Evolutionary conservation across 2,113 vertebrate species (phyloP).

Genomic region (Chaetops frenatus): DNA sequence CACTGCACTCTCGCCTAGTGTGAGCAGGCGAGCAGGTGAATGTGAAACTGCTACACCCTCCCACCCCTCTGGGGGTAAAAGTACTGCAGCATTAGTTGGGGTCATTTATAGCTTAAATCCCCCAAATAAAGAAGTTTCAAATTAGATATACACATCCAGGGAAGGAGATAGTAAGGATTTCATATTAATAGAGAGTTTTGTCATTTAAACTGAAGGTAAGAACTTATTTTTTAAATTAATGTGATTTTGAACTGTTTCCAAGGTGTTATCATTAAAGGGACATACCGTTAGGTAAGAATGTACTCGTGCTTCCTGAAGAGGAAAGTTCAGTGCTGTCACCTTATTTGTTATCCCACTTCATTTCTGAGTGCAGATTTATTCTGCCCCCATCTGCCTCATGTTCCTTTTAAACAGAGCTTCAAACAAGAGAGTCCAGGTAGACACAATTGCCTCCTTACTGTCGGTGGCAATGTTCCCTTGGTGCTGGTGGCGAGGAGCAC

Average conservation of each 20-base stretch:
- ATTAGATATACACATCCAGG: neutral
- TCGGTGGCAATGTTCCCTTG: fast-evolving
- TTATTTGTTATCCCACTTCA: neutral
- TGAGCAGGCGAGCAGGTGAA: too few species aligned
- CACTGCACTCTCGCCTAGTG: too few species aligned
- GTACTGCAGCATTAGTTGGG: neutral
- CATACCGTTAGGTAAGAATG: neutral
- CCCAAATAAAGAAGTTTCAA: neutral
- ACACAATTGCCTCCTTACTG: neutral
- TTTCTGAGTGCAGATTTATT: neutral
- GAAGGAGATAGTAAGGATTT: neutral
- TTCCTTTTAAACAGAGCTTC: neutral
- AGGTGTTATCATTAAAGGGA: neutral
- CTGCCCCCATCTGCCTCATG: fast-evolving
- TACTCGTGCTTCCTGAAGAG: neutral
- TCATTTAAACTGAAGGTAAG: neutral
- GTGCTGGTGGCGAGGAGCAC: fast-evolving
- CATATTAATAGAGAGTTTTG: neutral
- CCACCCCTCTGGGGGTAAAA: neutral
- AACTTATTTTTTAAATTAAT: neutral
- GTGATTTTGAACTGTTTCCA: neutral
- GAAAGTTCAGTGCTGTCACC: neutral
- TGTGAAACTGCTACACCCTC: too few species aligned
- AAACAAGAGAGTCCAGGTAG: neutral
- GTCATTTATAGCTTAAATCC: neutral